Percentiles rank a stretch among this genome's conserved stretches.
Conservation (phyloP, 2,797 vertebrate species). For the Jordanella pulchra region DNA sequence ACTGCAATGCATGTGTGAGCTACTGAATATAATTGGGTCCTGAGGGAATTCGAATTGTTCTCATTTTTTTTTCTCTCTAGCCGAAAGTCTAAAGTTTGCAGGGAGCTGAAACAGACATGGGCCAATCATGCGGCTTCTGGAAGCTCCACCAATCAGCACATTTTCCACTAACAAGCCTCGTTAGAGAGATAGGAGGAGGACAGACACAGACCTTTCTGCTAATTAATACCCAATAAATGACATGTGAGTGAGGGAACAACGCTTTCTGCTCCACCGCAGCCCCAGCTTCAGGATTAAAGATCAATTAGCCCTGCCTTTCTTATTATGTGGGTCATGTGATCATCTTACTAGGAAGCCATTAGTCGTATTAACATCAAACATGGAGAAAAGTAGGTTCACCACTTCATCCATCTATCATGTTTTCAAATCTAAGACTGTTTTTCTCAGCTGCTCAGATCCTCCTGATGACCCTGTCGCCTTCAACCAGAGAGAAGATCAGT, state of each 20-base stretch:
- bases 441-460: slow-evolving; percentile 37
- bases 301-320: slow-evolving; percentile 13
- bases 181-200: slow-evolving; percentile 11
- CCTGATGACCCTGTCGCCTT: slow-evolving; percentile 16
- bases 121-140: slow-evolving; percentile 13
- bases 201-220: background rate
- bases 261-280: slow-evolving; percentile 1
- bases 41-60: slow-evolving; percentile 29
- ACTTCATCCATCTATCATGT: slow-evolving; percentile 5
- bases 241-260: background rate
- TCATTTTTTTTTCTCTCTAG: background rate
- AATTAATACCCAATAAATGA: slow-evolving; percentile 8
- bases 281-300: slow-evolving; percentile 9
- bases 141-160: slow-evolving; percentile 37
- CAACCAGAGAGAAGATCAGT: slow-evolving; percentile 47
- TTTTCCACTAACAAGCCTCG: slow-evolving; percentile 32
- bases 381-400: background rate
- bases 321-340: slow-evolving; percentile 24
- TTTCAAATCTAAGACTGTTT: background rate
- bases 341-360: slow-evolving; percentile 2
- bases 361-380: slow-evolving; percentile 3
- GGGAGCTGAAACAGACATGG: background rate
- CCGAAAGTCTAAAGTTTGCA: slow-evolving; percentile 38
- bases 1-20: background rate
- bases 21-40: slow-evolving; percentile 50